A percentile compares a stretch with the other conserved stretches of the same genome.
phyloP scores from a whole-genome alignment of 1,140 invertebrate genomes.

The Kradibia gibbosae region DNA sequence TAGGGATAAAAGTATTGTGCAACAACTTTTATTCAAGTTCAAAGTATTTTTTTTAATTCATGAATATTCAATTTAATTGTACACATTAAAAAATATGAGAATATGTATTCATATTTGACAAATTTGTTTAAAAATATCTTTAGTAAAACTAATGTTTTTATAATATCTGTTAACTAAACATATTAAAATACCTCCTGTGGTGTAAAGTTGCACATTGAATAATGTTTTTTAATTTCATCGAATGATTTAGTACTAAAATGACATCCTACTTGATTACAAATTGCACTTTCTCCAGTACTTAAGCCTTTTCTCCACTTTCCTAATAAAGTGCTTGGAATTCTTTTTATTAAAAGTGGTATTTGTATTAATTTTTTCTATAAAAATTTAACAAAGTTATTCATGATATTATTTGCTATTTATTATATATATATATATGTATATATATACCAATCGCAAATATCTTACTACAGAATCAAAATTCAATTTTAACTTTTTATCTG shows the following conservation, averaged over 20 bases:
- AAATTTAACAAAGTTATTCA: slow-evolving; percentile 28
- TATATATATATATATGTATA: not conserved
- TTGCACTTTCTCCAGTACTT: slow-evolving; percentile 41
- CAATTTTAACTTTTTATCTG: slow-evolving; percentile 49
- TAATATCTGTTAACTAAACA: slow-evolving; percentile 8
- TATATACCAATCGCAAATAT: slow-evolving; percentile 6
- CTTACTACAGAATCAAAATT: slow-evolving; percentile 13
- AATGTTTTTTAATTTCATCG: slow-evolving; percentile 62
- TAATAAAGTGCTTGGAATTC: slow-evolving; percentile 58
- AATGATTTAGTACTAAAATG: slow-evolving; percentile 53
- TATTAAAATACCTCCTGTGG: slow-evolving; percentile 55
- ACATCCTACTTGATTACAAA: slow-evolving; percentile 63
- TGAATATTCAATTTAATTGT: not conserved
- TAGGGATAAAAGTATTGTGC: not conserved
- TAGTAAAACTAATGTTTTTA: not conserved
- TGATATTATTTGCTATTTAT: not conserved
- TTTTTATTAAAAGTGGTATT: slow-evolving; percentile 54
- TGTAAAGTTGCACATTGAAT: slow-evolving; percentile 60
- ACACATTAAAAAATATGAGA: too few relatives aligned
- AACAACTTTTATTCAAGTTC: slow-evolving; percentile 10
- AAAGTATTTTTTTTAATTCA: not conserved
- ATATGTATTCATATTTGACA: too few relatives aligned
- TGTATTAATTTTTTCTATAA: slow-evolving; percentile 59
- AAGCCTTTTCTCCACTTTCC: slow-evolving; percentile 61
- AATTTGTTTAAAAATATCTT: not conserved